Evolutionary conservation across 2,113 vertebrate species (phyloP), one percentile per base, ranked within the genome.

Genomic region (Cyanocitta stelleri): DNA sequence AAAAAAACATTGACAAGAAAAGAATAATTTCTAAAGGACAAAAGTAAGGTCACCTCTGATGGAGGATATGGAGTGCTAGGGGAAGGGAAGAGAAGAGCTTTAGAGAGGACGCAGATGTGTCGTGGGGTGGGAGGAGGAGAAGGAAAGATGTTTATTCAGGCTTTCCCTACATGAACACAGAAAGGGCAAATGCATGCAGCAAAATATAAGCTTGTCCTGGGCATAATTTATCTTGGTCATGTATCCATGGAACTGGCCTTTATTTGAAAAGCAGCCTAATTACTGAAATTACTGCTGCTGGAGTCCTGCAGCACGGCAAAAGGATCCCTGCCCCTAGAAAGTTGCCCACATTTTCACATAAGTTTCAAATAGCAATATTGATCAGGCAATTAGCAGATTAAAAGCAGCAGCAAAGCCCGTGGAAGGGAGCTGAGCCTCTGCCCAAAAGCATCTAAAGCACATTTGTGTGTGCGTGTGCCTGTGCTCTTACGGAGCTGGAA

Each of bases 251-350:
- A 89, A 78, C 16, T 96, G 97, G 97, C 97, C 97, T 98, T 97
- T 97, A 71, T 96, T 89, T 96, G 94, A 96, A 93, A 97, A 97
- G 96, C 95, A 96, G 82, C 95, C 93, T 96, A 96, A 98, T 97
- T 95, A 97, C 96, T 68, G 95, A 93, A 88, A 96, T 97, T 77
- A 81, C 81, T 67, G 68, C 62, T 83, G 82, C 69, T 58, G 54
- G 96, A 94, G 78, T 96, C 93, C 86, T 94, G 93, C 73, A 61
- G 71, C 85, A 75, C 32, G 18, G 81, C 77, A 20, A 86, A 87
- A 43, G 89, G 72, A 96, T 94, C 85, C 78, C 61, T 18, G 20
- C 21, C 32, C 2, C 63, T 22, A 29, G n/a, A 76, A 64, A 74
- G 49, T 89, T 80, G 48, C 64, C 56, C 80, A 10, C 83, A 48